These are phyloP conservation scores for Eospalax fontanierii DNA, from an alignment of 2,797 vertebrate genomes.

Conservation along the genomic window DNA sequence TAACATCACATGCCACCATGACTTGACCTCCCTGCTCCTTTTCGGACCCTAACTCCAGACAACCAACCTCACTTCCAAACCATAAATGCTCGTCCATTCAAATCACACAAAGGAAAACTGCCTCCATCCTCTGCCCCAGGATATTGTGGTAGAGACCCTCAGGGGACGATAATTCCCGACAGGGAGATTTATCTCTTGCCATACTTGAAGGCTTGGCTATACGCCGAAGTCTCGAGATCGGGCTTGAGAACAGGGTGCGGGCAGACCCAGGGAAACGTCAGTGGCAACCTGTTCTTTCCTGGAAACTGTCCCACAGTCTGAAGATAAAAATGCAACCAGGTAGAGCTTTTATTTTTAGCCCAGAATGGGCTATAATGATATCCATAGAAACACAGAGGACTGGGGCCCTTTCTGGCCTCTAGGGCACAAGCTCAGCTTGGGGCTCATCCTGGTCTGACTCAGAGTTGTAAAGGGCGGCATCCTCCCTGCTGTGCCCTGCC, in stretches of 20 bases:
- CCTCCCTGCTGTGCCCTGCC: conserved; percentile 28
- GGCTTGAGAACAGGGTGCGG: not conserved
- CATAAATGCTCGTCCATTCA: not conserved
- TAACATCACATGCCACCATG: not conserved
- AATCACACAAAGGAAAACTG: not conserved
- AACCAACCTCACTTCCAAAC: not conserved
- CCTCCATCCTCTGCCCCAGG: accelerated
- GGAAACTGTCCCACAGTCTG: not conserved
- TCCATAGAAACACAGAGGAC: not conserved
- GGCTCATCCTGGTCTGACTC: not conserved
- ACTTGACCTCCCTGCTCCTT: not conserved
- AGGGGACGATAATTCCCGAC: accelerated
- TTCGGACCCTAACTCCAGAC: not conserved
- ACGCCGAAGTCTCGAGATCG: not conserved
- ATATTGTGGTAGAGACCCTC: not conserved
- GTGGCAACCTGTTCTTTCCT: conserved; percentile 41
- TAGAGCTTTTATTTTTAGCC: conserved; percentile 55
- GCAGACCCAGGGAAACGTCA: not conserved
- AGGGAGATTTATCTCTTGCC: too few relatives aligned
- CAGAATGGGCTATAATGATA: conserved; percentile 26
- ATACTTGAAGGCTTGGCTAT: not conserved
- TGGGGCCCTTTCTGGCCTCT: not conserved
- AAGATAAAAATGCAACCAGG: conserved; percentile 38
- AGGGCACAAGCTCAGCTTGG: not conserved
- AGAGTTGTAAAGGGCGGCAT: not conserved